Evolutionary conservation across 1,140 invertebrate genomes (phyloP), one percentile per base, ranked within the genome.

Genomic region (Cardiocondyla obscurior): DNA sequence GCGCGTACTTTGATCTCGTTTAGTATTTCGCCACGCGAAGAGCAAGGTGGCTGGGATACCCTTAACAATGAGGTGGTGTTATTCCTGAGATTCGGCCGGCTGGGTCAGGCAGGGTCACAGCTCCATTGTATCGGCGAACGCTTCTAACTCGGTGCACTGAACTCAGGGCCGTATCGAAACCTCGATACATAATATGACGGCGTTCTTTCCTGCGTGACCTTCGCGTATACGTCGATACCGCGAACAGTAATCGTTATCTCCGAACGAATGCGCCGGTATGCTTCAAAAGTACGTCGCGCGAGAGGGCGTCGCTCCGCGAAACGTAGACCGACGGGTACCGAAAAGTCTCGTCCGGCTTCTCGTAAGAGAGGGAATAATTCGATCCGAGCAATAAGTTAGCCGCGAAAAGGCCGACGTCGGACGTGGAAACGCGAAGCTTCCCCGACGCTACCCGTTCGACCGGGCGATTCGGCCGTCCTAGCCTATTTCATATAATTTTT

Each of bases 141-240:
- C 64, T 87, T 86, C 73, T 86, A 86, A 86, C 85, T 79, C 69
- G 62, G 82, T 74, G 85, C 86, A 86, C 58, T 84, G 85, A 86
- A 87, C 81, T 51, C 85, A 81, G 85, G 85, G 46, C 85, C 82
- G 85, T 87, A 87, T 81, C 73, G 30, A 39, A 36, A 28, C 16
- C 16, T 25, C 42, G 46, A 19, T 67, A 46, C 62, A n/a, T 6
- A n/a, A 67, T 5, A 7, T 67, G n/a, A 16, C 3, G 49, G 28
- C 14, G 46, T 46, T 81, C 51, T 57, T 49, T 10, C 39, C 33
- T n/a, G 1, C n/a, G 46, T 46, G 39, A 42, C 42, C n/a, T 14
- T 12, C 3, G 12, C 16, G 3, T 55, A n/a, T 19, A n/a, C 8
- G 14, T 19, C 36, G 14, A 14, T 39, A 53, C 8, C 8, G 12